Conservation (phyloP, 2,113 vertebrate genomes). For the Anseranas semipalmata region DNA sequence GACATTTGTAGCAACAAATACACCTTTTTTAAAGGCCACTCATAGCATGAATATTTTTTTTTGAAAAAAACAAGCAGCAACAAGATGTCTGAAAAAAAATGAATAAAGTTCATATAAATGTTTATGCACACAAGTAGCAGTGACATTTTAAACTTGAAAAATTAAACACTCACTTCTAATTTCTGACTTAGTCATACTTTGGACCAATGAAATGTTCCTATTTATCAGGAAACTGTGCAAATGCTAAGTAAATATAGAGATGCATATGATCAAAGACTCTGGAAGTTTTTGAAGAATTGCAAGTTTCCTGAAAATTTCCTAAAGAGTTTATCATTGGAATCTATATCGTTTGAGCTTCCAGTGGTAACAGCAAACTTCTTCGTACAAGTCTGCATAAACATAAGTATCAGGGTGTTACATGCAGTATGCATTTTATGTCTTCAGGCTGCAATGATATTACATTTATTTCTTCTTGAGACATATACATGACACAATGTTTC, state of each 20-base stretch:
- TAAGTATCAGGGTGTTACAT: background rate
- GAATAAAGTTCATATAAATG: conserved; percentile 1
- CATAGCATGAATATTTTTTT: background rate
- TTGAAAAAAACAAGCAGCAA: background rate
- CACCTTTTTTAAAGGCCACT: background rate
- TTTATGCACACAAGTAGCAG: background rate
- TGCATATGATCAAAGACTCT: background rate
- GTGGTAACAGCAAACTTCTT: background rate
- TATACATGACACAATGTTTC: background rate
- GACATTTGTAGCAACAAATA: background rate
- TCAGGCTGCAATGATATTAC: background rate
- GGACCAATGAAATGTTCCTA: background rate
- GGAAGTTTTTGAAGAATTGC: background rate
- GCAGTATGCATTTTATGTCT: background rate
- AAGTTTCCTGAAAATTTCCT: background rate
- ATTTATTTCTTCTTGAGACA: background rate
- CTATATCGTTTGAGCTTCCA: background rate
- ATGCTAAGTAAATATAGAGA: background rate
- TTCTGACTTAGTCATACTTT: background rate
- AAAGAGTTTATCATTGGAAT: background rate
- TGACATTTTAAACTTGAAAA: background rate
- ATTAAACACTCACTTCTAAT: background rate
- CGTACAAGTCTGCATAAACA: background rate
- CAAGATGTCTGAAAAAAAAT: background rate
- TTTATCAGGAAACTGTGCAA: background rate